Evolutionary conservation across 1,140 invertebrate genomes (phyloP), one percentile per base, ranked within the genome.

Genomic region (Trigoniulus corallinus): DNA sequence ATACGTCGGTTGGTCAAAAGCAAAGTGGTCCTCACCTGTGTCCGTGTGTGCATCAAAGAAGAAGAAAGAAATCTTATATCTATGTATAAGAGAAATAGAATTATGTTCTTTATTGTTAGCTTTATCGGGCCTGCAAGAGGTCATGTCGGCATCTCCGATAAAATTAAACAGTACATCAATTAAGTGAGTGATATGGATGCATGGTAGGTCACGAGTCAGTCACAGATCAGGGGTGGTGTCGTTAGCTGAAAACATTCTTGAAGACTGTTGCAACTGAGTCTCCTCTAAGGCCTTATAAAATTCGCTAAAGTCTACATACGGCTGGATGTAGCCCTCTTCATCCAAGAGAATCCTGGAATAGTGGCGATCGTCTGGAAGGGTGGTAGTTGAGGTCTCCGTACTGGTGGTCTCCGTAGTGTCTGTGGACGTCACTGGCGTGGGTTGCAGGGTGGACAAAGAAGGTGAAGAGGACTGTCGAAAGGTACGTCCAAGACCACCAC

Each of bases 241-340:
- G n/a, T n/a, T n/a, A n/a, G n/a, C n/a, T n/a, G n/a, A n/a, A n/a
- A n/a, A n/a, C n/a, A n/a, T n/a, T n/a, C n/a, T n/a, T n/a, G n/a
- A n/a, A n/a, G n/a, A n/a, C n/a, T n/a, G n/a, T n/a, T n/a, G n/a
- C n/a, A n/a, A n/a, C n/a, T n/a, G 29, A 15, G 61, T 77, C 56
- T 73, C 75, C 54, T 79, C 77, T 13, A 86, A 73, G 56, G 82
- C 82, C 53, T 74, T 68, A 62, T 80, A 87, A 73, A 82, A 91
- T 56, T 81, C 79, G 0, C 77, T 73, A 63, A 91, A 93, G 65
- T 88, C 81, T 0, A 91, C 84, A 63, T 93, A 91, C 2, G 83
- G 72, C 54, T 76, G 73, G n/a, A 88, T 79, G 58, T 71, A 72
- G 18, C 74, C 74, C 56, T 84, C 75, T 53, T 64, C 64, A 59